Base-by-base conservation (phyloP, 2,888 invertebrate species). In the Latheticus oryzae region DNA sequence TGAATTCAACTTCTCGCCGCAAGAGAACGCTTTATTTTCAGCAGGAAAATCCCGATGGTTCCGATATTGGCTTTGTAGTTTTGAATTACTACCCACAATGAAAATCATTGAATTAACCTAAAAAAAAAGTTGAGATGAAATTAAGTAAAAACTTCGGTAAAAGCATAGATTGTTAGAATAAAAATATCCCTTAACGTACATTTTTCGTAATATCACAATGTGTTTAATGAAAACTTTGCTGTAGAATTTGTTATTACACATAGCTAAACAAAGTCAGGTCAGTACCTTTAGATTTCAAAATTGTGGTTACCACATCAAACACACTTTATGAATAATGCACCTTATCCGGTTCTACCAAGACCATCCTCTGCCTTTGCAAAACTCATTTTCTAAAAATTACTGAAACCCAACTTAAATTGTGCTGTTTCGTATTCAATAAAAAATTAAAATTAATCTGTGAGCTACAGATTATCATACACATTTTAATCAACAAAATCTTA, bases 301-400 rank as follows among this genome's bases (percentile, higher is more conserved):
- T 9, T 21, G 19, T 37, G n/a, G 9, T 9, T 23, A 38, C 11
- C 5, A 23, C 24, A 23, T 2, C 12, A 24, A 24, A 26, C 23
- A 40, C 26, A 24, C 23, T 40, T 40, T 15, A 40, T 40, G 9
- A 24, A 24, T 5, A 8, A n/a, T 9, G 24, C n/a, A 24, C 65
- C 71, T 88, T 81, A 82, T 89, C 89, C 64, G 87, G 87, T 65
- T 89, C 90, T 54, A 89, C 85, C 15, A 84, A 83, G 37, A 90
- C 89, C 2, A 89, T 89, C 89, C 89, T 89, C 30, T 89, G 80
- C 51, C 89, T 84, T 40, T 88, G 74, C 58, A 74, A 63, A 7
- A 78, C 71, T 43, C 77, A 67, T 51, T 75, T 72, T 61, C 78
- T 77, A 53, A 76, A 73, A 5, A 74, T 74, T 4, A 69, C 70